Conservation (phyloP, 2,113 vertebrate species). For the Gymnorhina tibicen region DNA sequence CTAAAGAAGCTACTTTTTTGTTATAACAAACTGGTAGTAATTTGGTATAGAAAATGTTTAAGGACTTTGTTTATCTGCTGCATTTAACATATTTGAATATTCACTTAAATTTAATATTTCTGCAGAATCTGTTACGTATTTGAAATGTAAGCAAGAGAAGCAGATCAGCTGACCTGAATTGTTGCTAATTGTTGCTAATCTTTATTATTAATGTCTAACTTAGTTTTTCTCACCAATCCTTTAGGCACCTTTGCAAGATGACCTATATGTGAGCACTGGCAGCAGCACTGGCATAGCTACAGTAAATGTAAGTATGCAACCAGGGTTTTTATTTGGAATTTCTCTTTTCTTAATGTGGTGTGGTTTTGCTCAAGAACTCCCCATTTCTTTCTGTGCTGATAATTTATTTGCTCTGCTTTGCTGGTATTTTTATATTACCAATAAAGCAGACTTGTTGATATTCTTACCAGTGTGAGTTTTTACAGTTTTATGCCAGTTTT, state of each 20-base stretch:
- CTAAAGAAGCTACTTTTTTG: background rate
- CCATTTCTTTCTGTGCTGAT: background rate
- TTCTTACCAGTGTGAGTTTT: background rate
- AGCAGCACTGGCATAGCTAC: slow-evolving; percentile 81
- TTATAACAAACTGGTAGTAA: background rate
- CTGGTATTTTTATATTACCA: background rate
- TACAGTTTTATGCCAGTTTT: background rate
- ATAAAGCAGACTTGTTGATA: background rate
- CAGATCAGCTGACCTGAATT: background rate
- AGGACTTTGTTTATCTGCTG: background rate
- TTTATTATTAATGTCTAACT: background rate
- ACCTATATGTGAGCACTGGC: slow-evolving; percentile 78
- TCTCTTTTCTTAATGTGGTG: background rate
- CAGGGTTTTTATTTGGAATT: background rate
- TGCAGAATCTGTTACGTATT: background rate
- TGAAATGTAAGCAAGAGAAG: background rate
- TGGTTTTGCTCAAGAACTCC: background rate
- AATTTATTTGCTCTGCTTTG: background rate
- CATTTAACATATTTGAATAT: background rate
- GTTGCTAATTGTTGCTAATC: background rate
- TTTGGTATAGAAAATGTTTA: background rate
- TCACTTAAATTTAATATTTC: background rate
- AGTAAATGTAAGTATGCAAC: slow-evolving; percentile 78
- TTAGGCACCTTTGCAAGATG: slow-evolving; percentile 69
- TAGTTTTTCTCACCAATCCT: background rate